Evolutionary conservation across 2,113 vertebrate genomes (phyloP), one percentile per base, ranked within the genome.

Genomic region (Pipra filicauda): DNA sequence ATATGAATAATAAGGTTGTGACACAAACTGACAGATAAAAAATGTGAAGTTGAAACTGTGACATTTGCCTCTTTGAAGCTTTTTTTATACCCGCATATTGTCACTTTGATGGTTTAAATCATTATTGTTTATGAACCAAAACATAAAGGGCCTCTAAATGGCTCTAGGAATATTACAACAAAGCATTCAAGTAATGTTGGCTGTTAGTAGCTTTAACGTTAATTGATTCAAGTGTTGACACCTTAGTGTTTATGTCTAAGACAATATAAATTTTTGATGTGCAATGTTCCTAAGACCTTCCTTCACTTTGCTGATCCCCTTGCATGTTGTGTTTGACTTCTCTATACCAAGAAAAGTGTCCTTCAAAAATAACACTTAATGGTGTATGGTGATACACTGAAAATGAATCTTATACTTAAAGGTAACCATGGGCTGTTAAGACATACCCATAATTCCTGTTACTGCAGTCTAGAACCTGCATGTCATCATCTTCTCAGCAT

Each of bases 1-100:
- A 1, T 78, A 37, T 39, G 17, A 92, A 67, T 76, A 91, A 70
- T 88, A 71, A 94, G 20, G 44, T 69, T 89, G 49, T 93, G 77
- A 71, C 64, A 92, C 22, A 49, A 64, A 81, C 35, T 78, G 57
- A 57, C 54, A 74, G 35, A 41, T 62, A 31, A 88, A 78, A 91
- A 89, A 64, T 57, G 11, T 7, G 2, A 28, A 84, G 31, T 71
- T 72, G 72, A 75, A 91, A 13, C 28, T 75, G 69, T 86, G 65
- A 65, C 19, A 54, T 55, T 95, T 73, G 16, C 14, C 13, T 88
- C 14, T 65, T 59, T n/a, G 44, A 89, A 46, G 21, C 31, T 87
- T 82, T 84, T 84, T n/a, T 67, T 92, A 37, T 1, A 2, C 51
- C n/a, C 79, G 11, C 31, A 91, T 7, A 11, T 91, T 89, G 52